Percentiles rank a stretch among this genome's conserved stretches.
These are phyloP conservation scores for Strigamia crassipes DNA, from an alignment of 2,888 invertebrate genomes.

Conservation along the genomic window DNA sequence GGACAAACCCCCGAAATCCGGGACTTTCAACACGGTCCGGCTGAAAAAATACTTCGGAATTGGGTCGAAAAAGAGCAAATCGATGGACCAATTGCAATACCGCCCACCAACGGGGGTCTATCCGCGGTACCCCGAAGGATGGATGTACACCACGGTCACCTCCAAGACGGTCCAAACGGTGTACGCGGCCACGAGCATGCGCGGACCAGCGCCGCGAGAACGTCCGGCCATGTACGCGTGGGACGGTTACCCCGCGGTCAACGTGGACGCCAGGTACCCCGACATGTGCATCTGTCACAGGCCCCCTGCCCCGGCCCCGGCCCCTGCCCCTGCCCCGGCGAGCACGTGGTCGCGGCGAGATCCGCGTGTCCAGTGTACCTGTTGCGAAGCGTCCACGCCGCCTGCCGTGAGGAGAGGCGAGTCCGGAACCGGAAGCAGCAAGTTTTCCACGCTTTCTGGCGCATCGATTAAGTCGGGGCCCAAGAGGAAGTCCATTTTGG, in stretches of 20 bases:
- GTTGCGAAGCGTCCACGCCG: neutral
- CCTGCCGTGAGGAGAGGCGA: neutral
- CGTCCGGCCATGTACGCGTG: slow-evolving; percentile 45
- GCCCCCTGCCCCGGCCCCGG: neutral
- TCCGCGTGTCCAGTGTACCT: slow-evolving; percentile 3
- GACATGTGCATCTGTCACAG: slow-evolving; percentile 2
- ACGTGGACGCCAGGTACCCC: neutral
- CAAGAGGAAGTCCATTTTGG: slow-evolving; percentile 49
- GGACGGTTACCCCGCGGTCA: neutral
- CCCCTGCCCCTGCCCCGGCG: neutral
- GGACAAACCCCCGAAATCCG: slow-evolving; percentile 33
- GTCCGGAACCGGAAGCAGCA: neutral
- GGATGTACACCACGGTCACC: slow-evolving; percentile 47
- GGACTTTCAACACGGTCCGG: slow-evolving; percentile 51
- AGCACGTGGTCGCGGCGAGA: neutral
- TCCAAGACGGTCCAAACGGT: slow-evolving; percentile 46
- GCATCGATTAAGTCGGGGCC: neutral
- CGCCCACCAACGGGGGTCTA: neutral
- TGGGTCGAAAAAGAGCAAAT: slow-evolving; percentile 51
- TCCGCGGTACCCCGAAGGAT: slow-evolving; percentile 41
- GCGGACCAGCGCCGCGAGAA: neutral
- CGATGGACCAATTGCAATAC: neutral
- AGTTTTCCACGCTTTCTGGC: slow-evolving; percentile 13
- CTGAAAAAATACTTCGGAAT: slow-evolving; percentile 52
- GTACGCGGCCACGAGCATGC: slow-evolving; percentile 36